Evolutionary conservation across 1,140 invertebrate species (phyloP), one percentile per base, ranked within the genome.

Genomic region (Drosophila kepulauana): DNA sequence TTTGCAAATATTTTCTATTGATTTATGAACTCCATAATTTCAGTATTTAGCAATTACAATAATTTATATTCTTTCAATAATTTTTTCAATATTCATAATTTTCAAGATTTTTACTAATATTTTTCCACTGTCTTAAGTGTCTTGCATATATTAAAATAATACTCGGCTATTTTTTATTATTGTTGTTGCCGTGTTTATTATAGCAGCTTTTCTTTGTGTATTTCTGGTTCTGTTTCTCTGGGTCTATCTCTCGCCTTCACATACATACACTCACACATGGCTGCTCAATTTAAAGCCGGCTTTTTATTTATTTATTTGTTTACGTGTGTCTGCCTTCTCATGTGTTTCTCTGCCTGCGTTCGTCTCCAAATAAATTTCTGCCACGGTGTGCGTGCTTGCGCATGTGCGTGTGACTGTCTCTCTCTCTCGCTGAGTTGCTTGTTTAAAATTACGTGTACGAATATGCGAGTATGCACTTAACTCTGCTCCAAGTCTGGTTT

Each of bases 221-320:
- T 58, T 64, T 76, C 57, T 74, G 28, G 15, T 43, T 73, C 76
- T 82, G 45, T 74, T 71, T 82, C 33, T 64, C 61, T 65, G 64
- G 64, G 45, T 82, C 38, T 51, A 75, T 57, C 33, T 63, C 51
- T 63, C 41, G 49, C 49, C 70, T 71, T 43, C 46, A 51, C 64
- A 68, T n/a, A 41, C 41, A 43, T 30, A 62, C 48, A 58, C 56
- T 57, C 61, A 56, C 48, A 58, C 33, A 41, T 45, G 61, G 65
- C 68, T 69, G 61, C 71, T 69, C 73, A 87, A 82, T 84, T 88
- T 78, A 78, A 80, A 84, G 84, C 84, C 84, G 84, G 84, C 84
- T 84, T 87, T 84, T 86, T 78, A 80, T 78, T 73, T 87, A 86
- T 87, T 86, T 82, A 79, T 86, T 87, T 86, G 79, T 87, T 86